Evolutionary conservation across 2,797 vertebrate genomes (phyloP), one percentile per base, ranked within the genome.

Genomic region (Pelochelys cantorii): DNA sequence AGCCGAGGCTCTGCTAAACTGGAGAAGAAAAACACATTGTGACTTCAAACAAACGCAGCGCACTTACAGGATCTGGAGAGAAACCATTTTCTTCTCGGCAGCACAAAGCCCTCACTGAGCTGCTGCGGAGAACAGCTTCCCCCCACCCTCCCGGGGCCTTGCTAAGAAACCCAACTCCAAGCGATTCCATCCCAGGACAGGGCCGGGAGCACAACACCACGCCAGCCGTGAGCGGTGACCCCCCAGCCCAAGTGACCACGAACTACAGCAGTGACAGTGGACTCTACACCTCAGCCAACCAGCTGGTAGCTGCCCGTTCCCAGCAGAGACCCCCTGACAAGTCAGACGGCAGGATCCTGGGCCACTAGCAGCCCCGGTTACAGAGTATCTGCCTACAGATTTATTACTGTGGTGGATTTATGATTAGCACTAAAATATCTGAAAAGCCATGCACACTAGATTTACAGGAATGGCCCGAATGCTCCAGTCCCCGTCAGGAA

Each of bases 1-100:
- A 1, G 91, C 90, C 80, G 0, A 3, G 75, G 90, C 93, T 94
- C 95, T 95, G 96, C 95, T 96, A 93, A 95, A 96, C 93, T 81
- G 0, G 95, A 96, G 96, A 97, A 97, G 96, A 97, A 97, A 97
- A 97, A 96, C 95, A 97, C 97, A 96, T 92, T 97, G 96, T 97
- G 94, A 95, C 96, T 97, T 97, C 95, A 96, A 96, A 97, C 94
- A 96, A 93, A 95, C 82, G 88, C 95, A 95, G 95, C 55, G 88
- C 90, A 93, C 96, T 96, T 97, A 89, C 88, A 94, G 89, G 91
- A 96, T 96, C 94, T 93, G 93, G 92, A 95, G 96, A 96, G 96
- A 95, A 96, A 97, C 97, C 97, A 96, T 97, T 96, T 97, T 97
- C 96, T 96, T 84, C 94, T 94, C 86, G 37, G 95, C 86, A 87